A percentile compares a stretch with the other conserved stretches of the same genome.
Evolutionary conservation across 2,113 vertebrate species (phyloP).

Genomic region (Numida meleagris): DNA sequence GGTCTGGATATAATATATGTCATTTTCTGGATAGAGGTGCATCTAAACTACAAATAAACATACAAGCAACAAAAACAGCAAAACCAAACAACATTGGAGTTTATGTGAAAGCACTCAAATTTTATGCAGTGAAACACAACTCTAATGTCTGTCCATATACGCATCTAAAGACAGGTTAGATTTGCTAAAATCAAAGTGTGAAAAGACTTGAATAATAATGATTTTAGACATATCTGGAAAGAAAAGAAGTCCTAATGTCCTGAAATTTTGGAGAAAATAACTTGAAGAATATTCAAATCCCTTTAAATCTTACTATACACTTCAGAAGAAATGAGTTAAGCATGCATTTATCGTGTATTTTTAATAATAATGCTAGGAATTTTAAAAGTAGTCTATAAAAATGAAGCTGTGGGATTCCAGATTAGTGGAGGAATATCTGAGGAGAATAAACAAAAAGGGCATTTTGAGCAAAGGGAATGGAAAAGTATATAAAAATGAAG

Average conservation of each 20-base stretch:
- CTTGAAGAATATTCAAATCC: not conserved
- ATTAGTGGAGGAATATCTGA: not conserved
- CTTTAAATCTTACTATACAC: not conserved
- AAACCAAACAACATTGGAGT: not conserved
- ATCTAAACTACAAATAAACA: not conserved
- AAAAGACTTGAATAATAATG: not conserved
- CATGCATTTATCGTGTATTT: not conserved
- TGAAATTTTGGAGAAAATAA: not conserved
- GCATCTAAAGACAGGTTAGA: not conserved
- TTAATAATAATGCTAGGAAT: not conserved
- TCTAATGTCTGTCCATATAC: not conserved
- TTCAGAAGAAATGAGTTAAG: not conserved
- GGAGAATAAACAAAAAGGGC: not conserved
- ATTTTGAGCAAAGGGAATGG: not conserved
- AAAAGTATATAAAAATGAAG: not conserved
- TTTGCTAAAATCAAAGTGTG: not conserved
- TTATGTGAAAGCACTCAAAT: not conserved
- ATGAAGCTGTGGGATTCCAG: not conserved
- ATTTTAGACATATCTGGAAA: not conserved
- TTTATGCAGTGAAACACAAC: not conserved
- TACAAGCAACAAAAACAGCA: not conserved
- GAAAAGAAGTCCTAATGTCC: not conserved
- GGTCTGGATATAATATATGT: not conserved
- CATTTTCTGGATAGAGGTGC: not conserved
- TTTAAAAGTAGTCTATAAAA: not conserved